Evolutionary conservation across 2,113 vertebrate genomes (phyloP).

Genomic region (Odobenus rosmarus): DNA sequence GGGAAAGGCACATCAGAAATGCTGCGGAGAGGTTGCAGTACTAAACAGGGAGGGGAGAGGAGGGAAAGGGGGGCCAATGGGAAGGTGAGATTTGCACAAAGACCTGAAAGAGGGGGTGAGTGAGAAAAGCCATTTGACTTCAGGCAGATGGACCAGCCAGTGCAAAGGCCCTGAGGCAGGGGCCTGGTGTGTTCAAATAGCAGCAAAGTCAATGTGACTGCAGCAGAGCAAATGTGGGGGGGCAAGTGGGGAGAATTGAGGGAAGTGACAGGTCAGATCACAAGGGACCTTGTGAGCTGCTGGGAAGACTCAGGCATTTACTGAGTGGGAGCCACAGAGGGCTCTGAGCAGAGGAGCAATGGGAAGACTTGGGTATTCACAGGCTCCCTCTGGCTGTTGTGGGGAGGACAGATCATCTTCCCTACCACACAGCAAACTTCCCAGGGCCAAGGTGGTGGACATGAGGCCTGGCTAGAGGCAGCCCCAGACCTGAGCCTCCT

Average conservation of each 20-base stretch:
- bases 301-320: background rate
- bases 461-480: background rate
- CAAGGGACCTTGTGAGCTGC: too few relatives aligned
- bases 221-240: background rate
- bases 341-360: background rate
- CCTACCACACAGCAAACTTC: background rate
- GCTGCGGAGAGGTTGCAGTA: background rate
- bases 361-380: background rate
- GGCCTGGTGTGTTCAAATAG: background rate
- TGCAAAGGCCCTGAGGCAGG: constrained; percentile 2
- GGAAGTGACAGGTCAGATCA: background rate
- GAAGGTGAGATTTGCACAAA: background rate
- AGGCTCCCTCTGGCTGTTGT: background rate
- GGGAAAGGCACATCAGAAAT: background rate
- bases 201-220: background rate
- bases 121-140: background rate
- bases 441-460: background rate
- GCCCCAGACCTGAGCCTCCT: background rate
- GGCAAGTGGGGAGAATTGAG: background rate
- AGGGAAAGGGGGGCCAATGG: background rate
- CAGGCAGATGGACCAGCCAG: background rate
- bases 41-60: background rate
- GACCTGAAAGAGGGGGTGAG: background rate
- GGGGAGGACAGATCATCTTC: too few relatives aligned
- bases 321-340: background rate